phyloP scores from a whole-genome alignment of 2,797 vertebrate species.

The Lutjanus argentimaculatus region DNA sequence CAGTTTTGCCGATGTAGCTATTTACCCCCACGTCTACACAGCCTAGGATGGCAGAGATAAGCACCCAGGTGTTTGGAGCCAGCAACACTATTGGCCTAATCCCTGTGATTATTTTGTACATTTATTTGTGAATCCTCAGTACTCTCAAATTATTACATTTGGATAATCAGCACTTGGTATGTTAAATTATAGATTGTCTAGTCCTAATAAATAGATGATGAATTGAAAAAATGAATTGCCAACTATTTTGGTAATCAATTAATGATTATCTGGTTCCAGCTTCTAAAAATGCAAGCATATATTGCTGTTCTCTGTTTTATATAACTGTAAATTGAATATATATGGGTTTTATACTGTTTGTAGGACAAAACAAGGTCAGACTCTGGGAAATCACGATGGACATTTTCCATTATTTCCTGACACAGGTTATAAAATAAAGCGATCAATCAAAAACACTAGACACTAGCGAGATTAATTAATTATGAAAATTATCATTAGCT shows the following conservation, averaged over 20 bases:
- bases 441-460: neutral
- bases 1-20: no score
- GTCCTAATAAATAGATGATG: neutral
- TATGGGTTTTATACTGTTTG: neutral
- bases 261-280: neutral
- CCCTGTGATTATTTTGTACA: neutral
- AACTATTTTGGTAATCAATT: neutral
- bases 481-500: conserved; percentile 9
- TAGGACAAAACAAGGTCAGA: neutral
- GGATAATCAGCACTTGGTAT: neutral
- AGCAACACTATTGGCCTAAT: no score
- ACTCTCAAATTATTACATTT: neutral
- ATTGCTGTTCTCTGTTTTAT: neutral
- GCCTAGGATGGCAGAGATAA: no score
- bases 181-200: neutral
- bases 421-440: neutral
- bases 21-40: no score
- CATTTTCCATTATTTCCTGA: conserved; percentile 4
- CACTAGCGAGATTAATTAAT: neutral
- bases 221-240: neutral
- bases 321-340: neutral
- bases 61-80: no score
- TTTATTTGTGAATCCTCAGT: conserved; percentile 6
- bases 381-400: neutral
- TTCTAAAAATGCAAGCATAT: neutral